Conservation (phyloP, 2,113 vertebrate species). For the Takifugu flavidus region DNA sequence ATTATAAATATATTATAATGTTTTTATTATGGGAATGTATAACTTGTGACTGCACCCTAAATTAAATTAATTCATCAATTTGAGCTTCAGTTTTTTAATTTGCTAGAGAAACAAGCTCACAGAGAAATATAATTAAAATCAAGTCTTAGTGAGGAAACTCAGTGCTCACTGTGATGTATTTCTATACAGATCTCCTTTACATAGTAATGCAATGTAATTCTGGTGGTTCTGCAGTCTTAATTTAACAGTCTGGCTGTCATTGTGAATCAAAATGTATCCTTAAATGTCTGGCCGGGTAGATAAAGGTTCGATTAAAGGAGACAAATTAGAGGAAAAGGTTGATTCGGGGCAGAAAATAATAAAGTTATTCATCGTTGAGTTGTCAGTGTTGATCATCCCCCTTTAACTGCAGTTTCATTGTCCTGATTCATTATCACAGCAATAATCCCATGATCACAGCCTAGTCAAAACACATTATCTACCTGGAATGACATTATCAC, state of each 20-base stretch:
- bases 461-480: conserved; percentile 60
- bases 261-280: conserved; percentile 38
- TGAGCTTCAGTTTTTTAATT: background rate
- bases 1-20: no score
- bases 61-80: background rate
- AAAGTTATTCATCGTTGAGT: conserved; percentile 56
- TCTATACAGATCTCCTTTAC: conserved; percentile 8
- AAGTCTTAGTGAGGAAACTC: background rate
- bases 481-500: conserved; percentile 64
- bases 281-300: conserved; percentile 43
- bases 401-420: conserved; percentile 35
- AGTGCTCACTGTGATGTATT: background rate
- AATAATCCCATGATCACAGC: conserved; percentile 37
- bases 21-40: no score
- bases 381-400: conserved; percentile 64
- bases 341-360: conserved; percentile 61
- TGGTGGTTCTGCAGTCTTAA: conserved; percentile 1
- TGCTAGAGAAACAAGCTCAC: background rate
- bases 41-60: background rate
- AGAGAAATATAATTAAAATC: conserved; percentile 1
- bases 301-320: conserved; percentile 59
- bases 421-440: conserved; percentile 50
- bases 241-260: conserved; percentile 33
- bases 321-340: conserved; percentile 66
- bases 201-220: conserved; percentile 2